Base-by-base conservation (phyloP, 2,888 invertebrate species). In the Xylota segnis region DNA sequence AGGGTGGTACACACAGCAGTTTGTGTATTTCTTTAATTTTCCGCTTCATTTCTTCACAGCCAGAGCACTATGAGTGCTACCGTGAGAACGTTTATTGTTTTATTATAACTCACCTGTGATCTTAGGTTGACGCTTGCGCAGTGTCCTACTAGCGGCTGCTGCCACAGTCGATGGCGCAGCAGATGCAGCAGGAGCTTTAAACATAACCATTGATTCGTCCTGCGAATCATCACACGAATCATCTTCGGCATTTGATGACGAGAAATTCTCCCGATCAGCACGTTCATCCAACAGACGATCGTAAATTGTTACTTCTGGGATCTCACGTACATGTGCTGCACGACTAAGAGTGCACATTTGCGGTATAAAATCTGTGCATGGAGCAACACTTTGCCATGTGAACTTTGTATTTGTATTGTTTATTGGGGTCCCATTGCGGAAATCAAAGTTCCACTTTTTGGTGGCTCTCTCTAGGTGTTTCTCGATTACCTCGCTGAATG, bases 401-500 rank as follows among this genome's bases (percentile, higher is more conserved):
- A 88, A 92, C 43, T 90, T 89, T 56, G 90, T 89, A 61, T 89
- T 90, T 9, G 77, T 81, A 2, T 86, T 74, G n/a, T 77, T 29
- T 34, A 92, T 86, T 2, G 92, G 92, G 32, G 89, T 88, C 37
- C 92, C 92, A 27, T 84, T 89, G 27, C 91, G 91, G 84, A 92
- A 92, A 88, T 92, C 92, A 77, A 92, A 92, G 14, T 92, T 92
- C 92, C 92, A 92, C 86, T 91, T 92, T 83, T 90, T 90, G 29
- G 96, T 96, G 94, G 96, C 96, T 93, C 94, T 95, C 93, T 91
- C 90, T 88, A 91, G 92, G 61, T 90, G 89, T 61, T 90, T 90
- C 58, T 92, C 91, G 52, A 92, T 78, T 83, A 91, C 91, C 47
- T 91, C 89, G 56, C 87, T 89, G 43, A 91, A 90, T 66, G 89